Evolutionary conservation across 2,113 vertebrate species (phyloP).

Genomic region (Sinosuthora webbiana): DNA sequence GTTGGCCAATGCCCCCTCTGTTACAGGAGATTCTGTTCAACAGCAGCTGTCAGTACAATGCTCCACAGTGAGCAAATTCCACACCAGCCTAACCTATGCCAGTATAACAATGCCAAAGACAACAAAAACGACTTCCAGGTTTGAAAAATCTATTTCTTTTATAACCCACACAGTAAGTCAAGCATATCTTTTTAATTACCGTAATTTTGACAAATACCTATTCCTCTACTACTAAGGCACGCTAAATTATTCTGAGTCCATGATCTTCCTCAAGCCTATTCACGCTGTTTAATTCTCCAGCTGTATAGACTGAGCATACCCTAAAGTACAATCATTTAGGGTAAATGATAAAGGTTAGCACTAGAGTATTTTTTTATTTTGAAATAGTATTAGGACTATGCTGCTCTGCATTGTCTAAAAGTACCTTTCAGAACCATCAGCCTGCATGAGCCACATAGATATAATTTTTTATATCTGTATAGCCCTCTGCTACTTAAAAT

Average conservation of each 20-base stretch:
- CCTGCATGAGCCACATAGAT: neutral
- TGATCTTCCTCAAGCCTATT: neutral
- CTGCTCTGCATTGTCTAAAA: neutral
- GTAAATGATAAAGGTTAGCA: neutral
- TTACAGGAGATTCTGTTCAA: neutral
- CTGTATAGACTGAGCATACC: neutral
- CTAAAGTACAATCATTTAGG: neutral
- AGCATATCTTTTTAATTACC: neutral
- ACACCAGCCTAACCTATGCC: neutral
- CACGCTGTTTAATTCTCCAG: neutral
- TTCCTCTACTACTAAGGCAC: neutral
- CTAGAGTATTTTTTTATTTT: neutral
- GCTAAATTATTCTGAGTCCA: neutral
- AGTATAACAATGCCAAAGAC: neutral
- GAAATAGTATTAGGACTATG: neutral
- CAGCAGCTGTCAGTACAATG: neutral
- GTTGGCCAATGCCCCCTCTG: neutral
- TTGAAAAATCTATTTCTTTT: neutral
- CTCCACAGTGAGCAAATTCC: neutral
- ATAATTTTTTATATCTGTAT: neutral
- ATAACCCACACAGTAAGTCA: neutral
- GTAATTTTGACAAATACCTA: neutral
- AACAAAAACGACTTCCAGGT: neutral
- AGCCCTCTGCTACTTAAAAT: neutral
- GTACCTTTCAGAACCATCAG: neutral